These are phyloP conservation scores for Bostrychus sinensis DNA, from an alignment of 2,113 vertebrate species.

Conservation along the genomic window DNA sequence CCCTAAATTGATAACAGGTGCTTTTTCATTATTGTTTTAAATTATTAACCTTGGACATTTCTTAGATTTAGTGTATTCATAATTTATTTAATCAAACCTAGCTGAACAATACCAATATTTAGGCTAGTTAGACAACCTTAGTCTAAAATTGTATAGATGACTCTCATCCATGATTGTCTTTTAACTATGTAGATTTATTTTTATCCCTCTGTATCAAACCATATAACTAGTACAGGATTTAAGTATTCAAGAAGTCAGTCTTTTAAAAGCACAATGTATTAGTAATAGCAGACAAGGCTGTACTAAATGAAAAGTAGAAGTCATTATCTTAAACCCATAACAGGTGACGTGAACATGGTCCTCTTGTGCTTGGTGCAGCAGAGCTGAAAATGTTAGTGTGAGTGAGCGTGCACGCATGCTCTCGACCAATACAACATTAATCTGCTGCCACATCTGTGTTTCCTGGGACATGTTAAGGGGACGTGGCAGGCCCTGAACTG, in stretches of 20 bases:
- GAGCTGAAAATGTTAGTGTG: conserved; percentile 21
- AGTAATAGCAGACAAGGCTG: neutral
- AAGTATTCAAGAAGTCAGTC: too few relatives aligned
- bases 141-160: too few relatives aligned
- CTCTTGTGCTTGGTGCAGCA: conserved; percentile 10
- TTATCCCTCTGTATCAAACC: neutral
- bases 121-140: too few relatives aligned
- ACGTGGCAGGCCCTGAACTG: conserved; percentile 69
- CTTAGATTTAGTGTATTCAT: neutral
- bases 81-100: neutral
- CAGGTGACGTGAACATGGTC: conserved; percentile 35
- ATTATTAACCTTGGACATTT: neutral
- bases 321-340: conserved; percentile 5
- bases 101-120: neutral
- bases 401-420: conserved; percentile 40
- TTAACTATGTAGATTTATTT: neutral
- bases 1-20: conserved; percentile 1
- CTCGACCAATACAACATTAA: conserved; percentile 76
- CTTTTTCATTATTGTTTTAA: conserved; percentile 8
- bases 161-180: too few relatives aligned
- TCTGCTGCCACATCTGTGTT: conserved; percentile 77
- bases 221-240: neutral
- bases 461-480: conserved; percentile 69
- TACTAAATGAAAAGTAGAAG: neutral
- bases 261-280: neutral